A percentile compares a stretch with the other conserved stretches of the same genome.
Conservation (phyloP, 2,113 vertebrate genomes). For the Paratilapia polleni region DNA sequence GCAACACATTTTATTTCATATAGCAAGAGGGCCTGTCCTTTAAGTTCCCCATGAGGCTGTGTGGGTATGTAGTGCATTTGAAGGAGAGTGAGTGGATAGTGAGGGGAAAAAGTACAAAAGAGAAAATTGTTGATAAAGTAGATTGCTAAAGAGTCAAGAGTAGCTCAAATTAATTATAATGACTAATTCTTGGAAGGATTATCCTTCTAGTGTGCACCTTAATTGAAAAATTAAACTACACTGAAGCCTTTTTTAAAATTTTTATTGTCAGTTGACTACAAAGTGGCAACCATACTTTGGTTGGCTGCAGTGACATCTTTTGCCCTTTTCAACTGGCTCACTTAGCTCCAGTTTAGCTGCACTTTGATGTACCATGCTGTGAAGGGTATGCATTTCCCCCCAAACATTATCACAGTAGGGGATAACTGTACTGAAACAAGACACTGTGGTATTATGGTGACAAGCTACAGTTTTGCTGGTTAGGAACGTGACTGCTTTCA, state of each 20-base stretch:
- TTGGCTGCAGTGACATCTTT: background rate
- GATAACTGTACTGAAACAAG: slow-evolving; percentile 9
- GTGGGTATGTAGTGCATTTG: slow-evolving; percentile 26
- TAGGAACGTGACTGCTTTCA: background rate
- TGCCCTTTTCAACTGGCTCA: slow-evolving; percentile 28
- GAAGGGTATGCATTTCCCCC: background rate
- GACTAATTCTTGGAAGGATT: background rate
- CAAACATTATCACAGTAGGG: background rate
- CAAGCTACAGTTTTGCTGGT: background rate
- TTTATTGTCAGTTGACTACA: slow-evolving; percentile 5
- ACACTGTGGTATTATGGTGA: background rate
- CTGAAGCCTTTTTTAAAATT: no score
- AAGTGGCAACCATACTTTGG: slow-evolving; percentile 4
- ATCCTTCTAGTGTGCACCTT: background rate
- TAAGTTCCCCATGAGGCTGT: slow-evolving; percentile 33
- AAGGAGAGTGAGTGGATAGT: slow-evolving; percentile 17
- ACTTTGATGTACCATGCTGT: background rate
- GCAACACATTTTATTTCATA: slow-evolving; percentile 40
- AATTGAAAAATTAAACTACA: slow-evolving; percentile 34
- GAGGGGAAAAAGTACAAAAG: background rate
- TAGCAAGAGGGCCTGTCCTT: slow-evolving; percentile 35
- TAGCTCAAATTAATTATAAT: slow-evolving; percentile 23
- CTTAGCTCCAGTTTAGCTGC: background rate
- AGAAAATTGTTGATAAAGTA: slow-evolving; percentile 18
- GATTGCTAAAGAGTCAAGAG: background rate